Evolutionary conservation across 2,797 vertebrate genomes (phyloP), one percentile per base, ranked within the genome.

Genomic region (Botia kubotai): DNA sequence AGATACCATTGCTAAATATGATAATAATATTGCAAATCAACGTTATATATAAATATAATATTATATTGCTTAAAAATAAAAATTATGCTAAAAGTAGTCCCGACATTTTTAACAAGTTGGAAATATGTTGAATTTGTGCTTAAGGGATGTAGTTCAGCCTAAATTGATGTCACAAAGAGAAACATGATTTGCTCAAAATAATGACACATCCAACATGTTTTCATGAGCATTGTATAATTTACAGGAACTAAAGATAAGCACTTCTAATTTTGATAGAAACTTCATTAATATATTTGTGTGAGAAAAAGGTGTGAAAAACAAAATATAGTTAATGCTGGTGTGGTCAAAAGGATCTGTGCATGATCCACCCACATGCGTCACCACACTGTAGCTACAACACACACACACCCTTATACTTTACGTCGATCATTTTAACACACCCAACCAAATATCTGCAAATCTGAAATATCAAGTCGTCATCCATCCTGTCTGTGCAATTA

Each of bases 181-280:
- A 62, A 48, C 39, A 12, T 58, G 23, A 6, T 76, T 76, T 39
- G 50, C 63, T 76, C 63, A 48, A 6, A 67, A 67, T 76, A 66
- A 46, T 75, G 50, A 75, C 39, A 50, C 33, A 62, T 36, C 52
- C 26, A 53, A 39, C 48, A 26, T 26, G 33, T 68, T 53, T 75
- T 50, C 13, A 75, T 1, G 55, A 13, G n/a, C 60, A 75, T 36
- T 1, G 14, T 67, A 55, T n/a, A 23, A 14, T 58, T 55, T 57
- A 57, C 8, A 76, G 63, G 63, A 76, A 76, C 33, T 57, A 26
- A 57, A 57, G 50, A 77, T 26, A 17, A 66, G 29, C n/a, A 33
- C 33, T 33, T 33, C 2, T 33, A 5, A 33, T 33, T 33, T 33
- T 33, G 33, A 33, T 33, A 33, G 33, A 10, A 14, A 21, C 33